Percentiles rank a stretch among this genome's conserved stretches.
phyloP scores from a whole-genome alignment of 2,797 vertebrate species.

The Scleropages formosus region DNA sequence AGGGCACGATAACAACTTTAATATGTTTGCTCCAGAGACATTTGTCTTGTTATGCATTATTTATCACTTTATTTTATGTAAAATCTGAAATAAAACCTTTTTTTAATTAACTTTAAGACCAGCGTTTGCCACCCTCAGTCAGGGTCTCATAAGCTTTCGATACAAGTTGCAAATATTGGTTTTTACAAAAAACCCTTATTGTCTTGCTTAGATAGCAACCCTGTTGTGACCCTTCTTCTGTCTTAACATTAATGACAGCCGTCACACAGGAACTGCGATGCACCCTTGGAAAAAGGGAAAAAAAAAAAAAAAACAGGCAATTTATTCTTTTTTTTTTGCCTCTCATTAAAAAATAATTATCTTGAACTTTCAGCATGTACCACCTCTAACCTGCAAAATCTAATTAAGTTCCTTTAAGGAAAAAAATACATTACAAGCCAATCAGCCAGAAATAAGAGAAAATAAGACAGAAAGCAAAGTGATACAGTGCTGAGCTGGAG shows the following conservation, averaged over 20 bases:
- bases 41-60: not conserved
- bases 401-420: slow-evolving; percentile 57
- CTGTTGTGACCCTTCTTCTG: slow-evolving; percentile 14
- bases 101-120: not conserved
- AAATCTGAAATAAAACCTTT: not conserved
- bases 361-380: slow-evolving; percentile 56
- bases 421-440: slow-evolving; percentile 58
- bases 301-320: slow-evolving; percentile 37
- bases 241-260: slow-evolving; percentile 40
- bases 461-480: slow-evolving; percentile 48
- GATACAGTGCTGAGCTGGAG: slow-evolving; percentile 53
- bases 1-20: not conserved
- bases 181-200: not conserved
- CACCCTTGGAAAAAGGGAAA: slow-evolving; percentile 38
- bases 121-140: not conserved
- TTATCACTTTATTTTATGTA: not conserved
- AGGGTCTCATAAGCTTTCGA: not conserved
- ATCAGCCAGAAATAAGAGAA: slow-evolving; percentile 57
- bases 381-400: slow-evolving; percentile 62
- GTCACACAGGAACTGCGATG: slow-evolving; percentile 36
- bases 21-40: not conserved
- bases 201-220: not conserved
- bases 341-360: slow-evolving; percentile 61
- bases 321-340: slow-evolving; percentile 43
- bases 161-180: not conserved